These are phyloP conservation scores for Trachymyrmex cornetzi DNA, from an alignment of 1,140 invertebrate species.

Conservation along the genomic window DNA sequence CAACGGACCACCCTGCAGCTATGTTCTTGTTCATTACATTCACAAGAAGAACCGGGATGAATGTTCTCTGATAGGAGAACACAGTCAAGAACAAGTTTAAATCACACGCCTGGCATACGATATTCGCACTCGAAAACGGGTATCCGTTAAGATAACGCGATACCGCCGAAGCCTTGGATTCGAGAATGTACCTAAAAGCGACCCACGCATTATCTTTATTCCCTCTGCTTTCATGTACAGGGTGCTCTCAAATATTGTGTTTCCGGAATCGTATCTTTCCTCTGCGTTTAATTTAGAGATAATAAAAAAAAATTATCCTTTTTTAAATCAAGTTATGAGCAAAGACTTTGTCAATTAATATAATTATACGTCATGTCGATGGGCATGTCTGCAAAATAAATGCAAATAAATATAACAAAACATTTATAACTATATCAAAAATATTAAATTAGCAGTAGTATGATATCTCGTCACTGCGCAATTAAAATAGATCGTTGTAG, in stretches of 20 bases:
- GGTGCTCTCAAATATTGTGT: conserved; percentile 60
- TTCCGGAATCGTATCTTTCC: neutral
- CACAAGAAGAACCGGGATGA: conserved; percentile 29
- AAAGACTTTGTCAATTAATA: neutral
- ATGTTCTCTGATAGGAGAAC: conserved; percentile 64
- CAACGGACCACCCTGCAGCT: neutral
- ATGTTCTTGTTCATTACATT: conserved; percentile 63
- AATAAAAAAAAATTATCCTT: neutral
- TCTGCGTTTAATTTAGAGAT: neutral
- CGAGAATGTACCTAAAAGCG: conserved; percentile 61
- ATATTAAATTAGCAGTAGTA: neutral
- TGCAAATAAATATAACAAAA: neutral
- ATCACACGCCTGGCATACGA: conserved; percentile 62
- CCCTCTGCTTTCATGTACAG: conserved; percentile 57
- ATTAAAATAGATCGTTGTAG: neutral
- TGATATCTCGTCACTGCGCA: neutral
- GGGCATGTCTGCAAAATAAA: neutral
- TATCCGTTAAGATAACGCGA: conserved; percentile 77
- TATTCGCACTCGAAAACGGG: conserved; percentile 74
- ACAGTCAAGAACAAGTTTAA: conserved; percentile 70
- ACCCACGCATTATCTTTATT: conserved; percentile 74
- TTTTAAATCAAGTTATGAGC: neutral
- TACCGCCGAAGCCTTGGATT: conserved; percentile 50
- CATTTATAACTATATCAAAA: neutral
- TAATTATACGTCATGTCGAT: neutral